Conservation (phyloP, 2,113 vertebrate species). For the Spilogale gracilis region DNA sequence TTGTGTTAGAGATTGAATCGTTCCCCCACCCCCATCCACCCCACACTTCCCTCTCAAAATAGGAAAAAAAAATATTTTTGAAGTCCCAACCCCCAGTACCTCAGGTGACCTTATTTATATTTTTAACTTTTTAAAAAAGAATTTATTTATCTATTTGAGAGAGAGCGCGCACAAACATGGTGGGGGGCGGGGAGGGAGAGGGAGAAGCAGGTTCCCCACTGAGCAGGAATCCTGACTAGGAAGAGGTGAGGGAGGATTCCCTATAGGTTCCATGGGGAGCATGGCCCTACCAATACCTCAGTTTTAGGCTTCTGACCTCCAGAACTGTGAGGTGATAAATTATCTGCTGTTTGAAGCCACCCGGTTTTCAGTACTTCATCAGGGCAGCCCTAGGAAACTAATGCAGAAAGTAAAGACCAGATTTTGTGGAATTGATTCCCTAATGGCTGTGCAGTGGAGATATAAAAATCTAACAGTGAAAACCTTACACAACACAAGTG, state of each 20-base stretch:
- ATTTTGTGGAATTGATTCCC: neutral
- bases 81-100: neutral
- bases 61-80: neutral
- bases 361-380: neutral
- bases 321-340: neutral
- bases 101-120: neutral
- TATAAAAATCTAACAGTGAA: neutral
- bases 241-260: neutral
- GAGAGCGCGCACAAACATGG: neutral
- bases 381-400: neutral
- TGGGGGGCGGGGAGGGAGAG: neutral
- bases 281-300: neutral
- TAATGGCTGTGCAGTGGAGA: neutral
- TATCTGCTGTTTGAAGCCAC: neutral
- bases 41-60: neutral
- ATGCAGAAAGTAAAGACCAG: neutral
- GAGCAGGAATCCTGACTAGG: neutral
- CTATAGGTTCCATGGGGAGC: neutral
- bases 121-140: neutral
- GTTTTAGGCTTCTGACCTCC: neutral
- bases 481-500: neutral
- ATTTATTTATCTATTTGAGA: neutral
- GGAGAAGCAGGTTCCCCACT: neutral
- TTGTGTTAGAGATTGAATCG: neutral
- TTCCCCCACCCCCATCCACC: no score